A percentile compares a stretch with the other conserved stretches of the same genome.
Conservation (phyloP, 2,797 vertebrate genomes). For the Huso huso region DNA sequence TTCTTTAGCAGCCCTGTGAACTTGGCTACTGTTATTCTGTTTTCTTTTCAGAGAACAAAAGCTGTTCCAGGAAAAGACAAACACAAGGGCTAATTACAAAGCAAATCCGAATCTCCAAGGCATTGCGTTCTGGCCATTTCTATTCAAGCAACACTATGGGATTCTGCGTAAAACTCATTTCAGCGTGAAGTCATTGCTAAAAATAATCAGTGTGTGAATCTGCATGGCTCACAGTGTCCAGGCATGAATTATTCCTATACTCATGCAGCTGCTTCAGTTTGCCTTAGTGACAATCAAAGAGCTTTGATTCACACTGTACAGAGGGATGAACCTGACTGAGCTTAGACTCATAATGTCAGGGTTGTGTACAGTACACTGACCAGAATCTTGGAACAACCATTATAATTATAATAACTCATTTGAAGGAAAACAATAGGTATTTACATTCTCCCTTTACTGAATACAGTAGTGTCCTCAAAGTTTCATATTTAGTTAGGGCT, state of each 20-base stretch:
- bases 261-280: conserved; percentile 22
- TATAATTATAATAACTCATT: too few species aligned
- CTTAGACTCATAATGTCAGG: too few species aligned
- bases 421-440: too few species aligned
- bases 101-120: conserved; percentile 58
- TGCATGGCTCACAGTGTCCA: conserved; percentile 24
- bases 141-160: conserved; percentile 50
- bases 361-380: too few species aligned
- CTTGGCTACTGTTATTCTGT: conserved; percentile 34
- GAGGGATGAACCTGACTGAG: too few species aligned
- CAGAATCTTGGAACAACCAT: too few species aligned
- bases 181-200: conserved; percentile 49
- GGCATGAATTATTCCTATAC: conserved; percentile 21
- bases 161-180: conserved; percentile 64
- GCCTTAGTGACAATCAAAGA: conserved; percentile 21
- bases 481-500: too few species aligned
- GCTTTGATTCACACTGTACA: not conserved
- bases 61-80: conserved; percentile 49
- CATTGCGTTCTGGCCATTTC: conserved; percentile 53
- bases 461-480: too few species aligned
- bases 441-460: too few species aligned
- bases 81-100: conserved; percentile 58
- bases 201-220: conserved; percentile 29
- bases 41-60: conserved; percentile 51
- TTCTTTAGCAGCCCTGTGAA: conserved; percentile 25